Conservation (phyloP, 2,888 invertebrate species). For the Metacarcinus magister region DNA sequence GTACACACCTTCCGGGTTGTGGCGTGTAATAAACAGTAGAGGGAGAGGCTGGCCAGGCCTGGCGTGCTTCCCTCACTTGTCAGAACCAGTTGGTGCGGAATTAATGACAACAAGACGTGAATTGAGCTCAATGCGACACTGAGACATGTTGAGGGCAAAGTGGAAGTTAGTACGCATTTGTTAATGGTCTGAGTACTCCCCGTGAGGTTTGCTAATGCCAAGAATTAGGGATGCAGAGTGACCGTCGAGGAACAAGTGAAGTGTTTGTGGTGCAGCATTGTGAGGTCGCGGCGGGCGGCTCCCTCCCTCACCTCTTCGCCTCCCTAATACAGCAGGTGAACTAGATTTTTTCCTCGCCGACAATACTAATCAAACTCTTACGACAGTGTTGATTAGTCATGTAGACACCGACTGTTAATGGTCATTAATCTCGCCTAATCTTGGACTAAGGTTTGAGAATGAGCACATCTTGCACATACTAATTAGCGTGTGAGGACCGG, state of each 20-base stretch:
- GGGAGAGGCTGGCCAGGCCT: neutral
- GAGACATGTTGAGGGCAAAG: conserved; percentile 53
- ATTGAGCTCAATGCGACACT: conserved; percentile 53
- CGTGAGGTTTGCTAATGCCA: neutral
- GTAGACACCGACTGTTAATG: conserved; percentile 62
- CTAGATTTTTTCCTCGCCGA: conserved; percentile 42
- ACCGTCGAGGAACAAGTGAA: neutral
- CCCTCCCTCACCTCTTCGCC: neutral
- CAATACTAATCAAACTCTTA: conserved; percentile 62
- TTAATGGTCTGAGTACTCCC: neutral
- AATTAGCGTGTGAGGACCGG: conserved; percentile 43
- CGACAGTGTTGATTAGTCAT: conserved; percentile 57
- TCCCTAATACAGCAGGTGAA: neutral
- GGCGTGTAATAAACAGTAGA: neutral
- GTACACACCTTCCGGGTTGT: neutral
- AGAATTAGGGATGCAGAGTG: conserved; percentile 33
- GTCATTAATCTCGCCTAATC: conserved; percentile 65
- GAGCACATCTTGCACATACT: conserved; percentile 65
- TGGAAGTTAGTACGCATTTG: conserved; percentile 54
- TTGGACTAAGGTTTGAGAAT: conserved; percentile 38
- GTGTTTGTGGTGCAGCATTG: conserved; percentile 29
- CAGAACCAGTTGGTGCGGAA: conserved; percentile 54
- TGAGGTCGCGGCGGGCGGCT: neutral
- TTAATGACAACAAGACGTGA: conserved; percentile 62
- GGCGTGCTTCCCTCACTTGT: neutral